phyloP scores from a whole-genome alignment of 2,797 vertebrate species.

The Labeo calbasu region DNA sequence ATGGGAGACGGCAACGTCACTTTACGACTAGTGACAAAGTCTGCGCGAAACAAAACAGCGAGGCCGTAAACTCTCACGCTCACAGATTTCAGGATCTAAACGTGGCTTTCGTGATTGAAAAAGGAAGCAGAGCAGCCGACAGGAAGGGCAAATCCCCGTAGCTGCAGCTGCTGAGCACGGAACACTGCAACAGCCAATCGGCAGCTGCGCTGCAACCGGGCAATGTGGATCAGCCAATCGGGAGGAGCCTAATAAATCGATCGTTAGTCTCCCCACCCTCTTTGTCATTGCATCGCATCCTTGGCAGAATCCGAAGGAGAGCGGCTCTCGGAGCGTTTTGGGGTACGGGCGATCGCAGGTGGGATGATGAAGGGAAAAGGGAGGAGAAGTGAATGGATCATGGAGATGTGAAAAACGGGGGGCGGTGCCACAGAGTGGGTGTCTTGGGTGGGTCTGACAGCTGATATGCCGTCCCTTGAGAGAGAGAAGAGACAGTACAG shows the following conservation, averaged over 20 bases:
- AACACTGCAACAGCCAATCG: slow-evolving; percentile 76
- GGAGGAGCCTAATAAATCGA: slow-evolving; percentile 66
- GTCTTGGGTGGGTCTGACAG: slow-evolving; percentile 53
- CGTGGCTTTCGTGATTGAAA: slow-evolving; percentile 15
- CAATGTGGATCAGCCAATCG: slow-evolving; percentile 73
- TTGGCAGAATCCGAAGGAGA: slow-evolving; percentile 70
- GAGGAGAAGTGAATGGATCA: slow-evolving; percentile 22
- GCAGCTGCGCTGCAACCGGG: slow-evolving; percentile 70
- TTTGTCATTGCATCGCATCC: slow-evolving; percentile 72
- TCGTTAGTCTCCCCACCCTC: slow-evolving; percentile 55
- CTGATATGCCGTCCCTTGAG: slow-evolving; percentile 39
- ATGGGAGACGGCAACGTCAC: slow-evolving; percentile 66
- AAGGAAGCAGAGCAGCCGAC: slow-evolving; percentile 63
- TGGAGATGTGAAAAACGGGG: neutral
- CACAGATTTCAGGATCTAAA: neutral
- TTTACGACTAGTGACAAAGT: slow-evolving; percentile 52
- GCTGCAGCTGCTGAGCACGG: slow-evolving; percentile 78
- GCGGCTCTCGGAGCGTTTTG: slow-evolving; percentile 57
- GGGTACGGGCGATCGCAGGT: slow-evolving; percentile 37
- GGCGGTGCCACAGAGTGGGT: slow-evolving; percentile 21
- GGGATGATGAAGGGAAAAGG: slow-evolving; percentile 11
- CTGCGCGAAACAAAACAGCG: neutral
- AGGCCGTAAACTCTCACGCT: neutral
- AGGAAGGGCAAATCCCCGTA: slow-evolving; percentile 63
- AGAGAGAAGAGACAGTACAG: slow-evolving; percentile 29